A percentile compares a stretch with the other conserved stretches of the same genome.
Conservation (phyloP, 1,140 invertebrate genomes). For the Anastatus disparis region DNA sequence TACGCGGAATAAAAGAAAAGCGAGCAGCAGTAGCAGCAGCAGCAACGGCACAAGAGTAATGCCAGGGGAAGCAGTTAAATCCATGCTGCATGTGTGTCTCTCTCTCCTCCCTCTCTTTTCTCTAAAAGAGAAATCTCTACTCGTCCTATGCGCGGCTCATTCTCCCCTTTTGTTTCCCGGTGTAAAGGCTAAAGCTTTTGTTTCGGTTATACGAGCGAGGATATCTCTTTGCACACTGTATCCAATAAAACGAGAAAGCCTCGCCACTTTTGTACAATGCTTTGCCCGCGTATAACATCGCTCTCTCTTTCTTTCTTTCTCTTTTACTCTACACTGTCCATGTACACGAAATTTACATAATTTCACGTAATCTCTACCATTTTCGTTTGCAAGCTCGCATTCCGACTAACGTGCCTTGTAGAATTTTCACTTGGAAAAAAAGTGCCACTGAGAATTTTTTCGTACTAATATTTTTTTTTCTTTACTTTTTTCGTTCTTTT, state of each 20-base stretch:
- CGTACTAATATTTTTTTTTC: too few species aligned
- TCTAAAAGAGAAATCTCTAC: conserved; percentile 12
- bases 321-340: neutral
- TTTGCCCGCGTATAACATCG: too few species aligned
- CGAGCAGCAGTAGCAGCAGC: conserved; percentile 31
- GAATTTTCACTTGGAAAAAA: too few species aligned
- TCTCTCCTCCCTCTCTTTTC: conserved; percentile 23
- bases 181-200: conserved; percentile 66
- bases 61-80: conserved; percentile 65
- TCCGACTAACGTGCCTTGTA: neutral
- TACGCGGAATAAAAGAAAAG: too few species aligned
- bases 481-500: too few species aligned
- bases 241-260: conserved; percentile 67
- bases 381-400: conserved; percentile 54
- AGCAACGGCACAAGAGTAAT: conserved; percentile 64
- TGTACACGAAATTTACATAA: conserved; percentile 61
- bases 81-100: conserved; percentile 65
- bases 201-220: conserved; percentile 64
- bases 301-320: neutral
- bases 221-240: conserved; percentile 44
- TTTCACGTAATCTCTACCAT: conserved; percentile 67
- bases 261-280: conserved; percentile 58
- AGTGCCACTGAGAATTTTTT: too few species aligned
- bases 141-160: neutral
- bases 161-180: conserved; percentile 62